Conservation (phyloP, 2,888 invertebrate species). For the Rhingia campestris region DNA sequence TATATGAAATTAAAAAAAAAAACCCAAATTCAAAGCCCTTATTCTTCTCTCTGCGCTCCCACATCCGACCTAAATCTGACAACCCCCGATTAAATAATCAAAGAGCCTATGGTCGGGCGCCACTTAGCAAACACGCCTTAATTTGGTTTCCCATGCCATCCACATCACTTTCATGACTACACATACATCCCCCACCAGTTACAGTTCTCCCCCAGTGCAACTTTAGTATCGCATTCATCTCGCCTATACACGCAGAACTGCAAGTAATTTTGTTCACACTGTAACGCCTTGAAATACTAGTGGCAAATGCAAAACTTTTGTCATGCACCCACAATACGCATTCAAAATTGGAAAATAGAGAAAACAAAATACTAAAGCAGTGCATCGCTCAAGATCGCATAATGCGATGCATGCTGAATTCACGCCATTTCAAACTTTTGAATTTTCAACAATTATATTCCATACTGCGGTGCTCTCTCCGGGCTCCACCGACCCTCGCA, state of each 20-base stretch:
- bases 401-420: constrained; percentile 54
- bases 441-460: constrained; percentile 45
- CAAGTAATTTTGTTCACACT: constrained; percentile 55
- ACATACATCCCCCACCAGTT: background rate
- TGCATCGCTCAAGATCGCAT: constrained; percentile 44
- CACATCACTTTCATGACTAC: background rate
- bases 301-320: constrained; percentile 67
- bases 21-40: too few relatives aligned
- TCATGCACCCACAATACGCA: constrained; percentile 43
- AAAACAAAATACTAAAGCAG: background rate
- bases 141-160: background rate
- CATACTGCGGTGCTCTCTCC: constrained; percentile 2
- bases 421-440: constrained; percentile 62
- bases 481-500: constrained; percentile 33
- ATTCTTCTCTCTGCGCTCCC: too few relatives aligned
- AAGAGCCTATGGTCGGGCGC: too few relatives aligned
- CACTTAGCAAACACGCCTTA: background rate
- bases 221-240: constrained; percentile 3
- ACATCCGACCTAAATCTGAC: too few relatives aligned
- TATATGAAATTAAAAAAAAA: too few relatives aligned
- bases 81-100: too few relatives aligned
- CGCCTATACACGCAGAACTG: constrained; percentile 20
- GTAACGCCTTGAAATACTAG: constrained; percentile 46
- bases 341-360: constrained; percentile 30
- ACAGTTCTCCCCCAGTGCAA: constrained; percentile 8